phyloP scores from a whole-genome alignment of 2,797 vertebrate genomes.

The Pseudomugil gertrudae region DNA sequence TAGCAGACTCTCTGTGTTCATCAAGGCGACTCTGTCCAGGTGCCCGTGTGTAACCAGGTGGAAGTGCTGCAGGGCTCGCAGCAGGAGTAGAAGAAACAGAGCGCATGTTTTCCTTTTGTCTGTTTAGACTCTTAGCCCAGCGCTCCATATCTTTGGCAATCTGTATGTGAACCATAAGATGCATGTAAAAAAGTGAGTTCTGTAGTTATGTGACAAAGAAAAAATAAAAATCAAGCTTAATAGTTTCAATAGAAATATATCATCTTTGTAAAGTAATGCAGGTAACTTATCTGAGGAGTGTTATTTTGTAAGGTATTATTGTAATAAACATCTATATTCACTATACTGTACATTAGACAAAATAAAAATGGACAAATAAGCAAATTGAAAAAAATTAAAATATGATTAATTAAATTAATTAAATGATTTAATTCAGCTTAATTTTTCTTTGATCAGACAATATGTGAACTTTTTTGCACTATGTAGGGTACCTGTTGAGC shows the following conservation, averaged over 20 bases:
- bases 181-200: neutral
- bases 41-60: slow-evolving; percentile 57
- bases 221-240: neutral
- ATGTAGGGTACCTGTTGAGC: slow-evolving; percentile 87
- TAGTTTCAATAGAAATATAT: neutral
- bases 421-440: neutral
- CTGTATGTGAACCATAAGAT: slow-evolving; percentile 63
- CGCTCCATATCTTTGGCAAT: slow-evolving; percentile 96
- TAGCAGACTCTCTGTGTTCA: slow-evolving; percentile 88
- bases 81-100: slow-evolving; percentile 82
- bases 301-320: too few relatives aligned
- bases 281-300: too few relatives aligned
- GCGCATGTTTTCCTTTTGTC: slow-evolving; percentile 92
- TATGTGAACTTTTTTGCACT: neutral
- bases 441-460: neutral
- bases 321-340: accelerated
- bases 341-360: neutral
- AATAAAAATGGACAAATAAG: too few relatives aligned
- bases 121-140: slow-evolving; percentile 92
- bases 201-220: too few relatives aligned
- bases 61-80: slow-evolving; percentile 46
- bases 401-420: neutral
- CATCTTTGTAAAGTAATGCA: neutral
- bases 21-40: slow-evolving; percentile 77
- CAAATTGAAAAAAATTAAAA: too few relatives aligned